phyloP scores from a whole-genome alignment of 2,888 invertebrate species.

The Prostheceraeus crozeri region DNA sequence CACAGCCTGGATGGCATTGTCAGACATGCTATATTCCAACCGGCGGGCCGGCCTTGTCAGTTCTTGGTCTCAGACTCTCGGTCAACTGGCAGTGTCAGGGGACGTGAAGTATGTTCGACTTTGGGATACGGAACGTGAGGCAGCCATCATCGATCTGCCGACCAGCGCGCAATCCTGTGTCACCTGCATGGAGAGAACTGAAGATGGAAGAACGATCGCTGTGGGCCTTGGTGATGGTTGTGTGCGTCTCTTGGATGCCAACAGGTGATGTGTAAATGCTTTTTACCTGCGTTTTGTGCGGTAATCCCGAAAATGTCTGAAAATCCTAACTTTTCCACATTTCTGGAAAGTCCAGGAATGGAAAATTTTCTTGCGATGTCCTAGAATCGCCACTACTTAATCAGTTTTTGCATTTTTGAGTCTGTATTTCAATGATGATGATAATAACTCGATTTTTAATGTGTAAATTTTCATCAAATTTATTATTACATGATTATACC shows the following conservation, averaged over 20 bases:
- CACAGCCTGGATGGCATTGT: slow-evolving; percentile 30
- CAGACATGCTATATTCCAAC: slow-evolving; percentile 31
- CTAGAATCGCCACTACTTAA: too few relatives aligned
- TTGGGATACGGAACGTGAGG: slow-evolving; percentile 30
- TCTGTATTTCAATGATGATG: too few relatives aligned
- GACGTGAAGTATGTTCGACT: slow-evolving; percentile 32
- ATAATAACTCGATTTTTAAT: too few relatives aligned
- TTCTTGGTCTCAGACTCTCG: slow-evolving; percentile 28
- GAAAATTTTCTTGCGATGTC: too few relatives aligned
- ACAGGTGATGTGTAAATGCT: too few relatives aligned
- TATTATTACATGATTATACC: too few relatives aligned
- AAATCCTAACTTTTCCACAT: too few relatives aligned
- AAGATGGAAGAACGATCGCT: slow-evolving; percentile 26
- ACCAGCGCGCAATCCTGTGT: slow-evolving; percentile 28
- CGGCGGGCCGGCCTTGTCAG: slow-evolving; percentile 30
- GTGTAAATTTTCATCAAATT: too few relatives aligned
- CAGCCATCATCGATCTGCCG: slow-evolving; percentile 25
- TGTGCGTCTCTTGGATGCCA: slow-evolving; percentile 34
- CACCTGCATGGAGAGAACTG: slow-evolving; percentile 21
- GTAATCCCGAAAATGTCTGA: too few relatives aligned
- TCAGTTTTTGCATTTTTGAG: too few relatives aligned
- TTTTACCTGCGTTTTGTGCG: too few relatives aligned
- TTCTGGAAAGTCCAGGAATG: too few relatives aligned
- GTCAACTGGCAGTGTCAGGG: slow-evolving; percentile 26
- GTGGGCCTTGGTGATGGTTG: slow-evolving; percentile 34